These are phyloP conservation scores for Labeo catla DNA, from an alignment of 2,113 vertebrate genomes.

Conservation along the genomic window DNA sequence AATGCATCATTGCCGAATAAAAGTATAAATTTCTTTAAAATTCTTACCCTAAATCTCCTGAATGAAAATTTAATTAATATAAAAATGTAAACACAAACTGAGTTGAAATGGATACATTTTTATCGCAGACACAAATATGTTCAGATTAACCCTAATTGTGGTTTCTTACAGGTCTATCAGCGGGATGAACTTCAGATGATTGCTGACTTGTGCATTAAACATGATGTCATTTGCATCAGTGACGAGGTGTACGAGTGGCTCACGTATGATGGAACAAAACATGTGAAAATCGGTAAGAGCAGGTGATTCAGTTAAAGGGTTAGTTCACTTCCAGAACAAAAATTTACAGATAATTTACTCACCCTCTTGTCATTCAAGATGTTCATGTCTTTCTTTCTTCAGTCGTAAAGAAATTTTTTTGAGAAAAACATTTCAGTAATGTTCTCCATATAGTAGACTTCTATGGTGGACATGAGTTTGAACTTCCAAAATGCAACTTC, in stretches of 20 bases:
- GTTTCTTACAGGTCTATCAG: constrained; percentile 83
- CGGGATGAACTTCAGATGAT: constrained; percentile 84
- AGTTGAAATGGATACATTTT: neutral
- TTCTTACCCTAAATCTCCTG: too few species aligned
- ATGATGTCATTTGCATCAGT: constrained; percentile 85
- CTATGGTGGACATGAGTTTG: too few species aligned
- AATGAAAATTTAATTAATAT: neutral
- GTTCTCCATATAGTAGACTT: too few species aligned
- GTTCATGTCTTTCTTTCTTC: too few species aligned
- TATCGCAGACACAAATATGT: neutral
- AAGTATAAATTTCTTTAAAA: neutral
- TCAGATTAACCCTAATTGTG: neutral
- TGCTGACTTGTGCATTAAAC: constrained; percentile 86
- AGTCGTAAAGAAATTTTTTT: too few species aligned
- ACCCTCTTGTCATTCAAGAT: too few species aligned
- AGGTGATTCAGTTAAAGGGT: too few species aligned
- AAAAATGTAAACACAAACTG: neutral
- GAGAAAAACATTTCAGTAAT: too few species aligned
- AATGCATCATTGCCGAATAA: neutral
- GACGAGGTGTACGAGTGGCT: constrained; percentile 98
- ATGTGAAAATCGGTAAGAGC: constrained; percentile 86
- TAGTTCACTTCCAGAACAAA: too few species aligned
- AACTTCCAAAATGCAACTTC: too few species aligned
- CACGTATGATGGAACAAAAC: constrained; percentile 83
- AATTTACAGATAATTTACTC: too few species aligned